A percentile compares a stretch with the other conserved stretches of the same genome.
phyloP scores from a whole-genome alignment of 1,140 invertebrate species.

The Neodiprion lecontei region DNA sequence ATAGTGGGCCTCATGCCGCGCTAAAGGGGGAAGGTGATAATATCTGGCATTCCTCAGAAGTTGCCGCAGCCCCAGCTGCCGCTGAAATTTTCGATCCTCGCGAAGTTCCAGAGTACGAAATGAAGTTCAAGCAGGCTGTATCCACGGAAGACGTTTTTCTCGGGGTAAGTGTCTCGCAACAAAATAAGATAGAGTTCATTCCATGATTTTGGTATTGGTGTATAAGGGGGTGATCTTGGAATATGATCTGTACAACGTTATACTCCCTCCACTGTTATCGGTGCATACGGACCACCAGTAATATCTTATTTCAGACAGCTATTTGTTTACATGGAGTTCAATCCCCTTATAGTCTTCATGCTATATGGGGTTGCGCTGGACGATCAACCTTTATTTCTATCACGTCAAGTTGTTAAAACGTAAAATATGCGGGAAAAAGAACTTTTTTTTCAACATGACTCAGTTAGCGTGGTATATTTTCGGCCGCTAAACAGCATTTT shows the following conservation, averaged over 20 bases:
- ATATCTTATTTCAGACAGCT: too few relatives aligned
- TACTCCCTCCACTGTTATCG: too few relatives aligned
- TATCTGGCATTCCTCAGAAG: slow-evolving; percentile 68
- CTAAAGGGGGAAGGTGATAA: slow-evolving; percentile 45
- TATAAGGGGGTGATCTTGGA: neutral
- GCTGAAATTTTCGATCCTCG: slow-evolving; percentile 69
- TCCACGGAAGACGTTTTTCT: slow-evolving; percentile 86
- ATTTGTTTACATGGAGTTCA: too few relatives aligned
- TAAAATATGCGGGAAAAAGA: too few relatives aligned
- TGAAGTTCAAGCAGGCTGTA: slow-evolving; percentile 85
- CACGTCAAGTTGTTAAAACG: too few relatives aligned
- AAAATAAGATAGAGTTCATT: neutral
- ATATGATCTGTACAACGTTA: neutral
- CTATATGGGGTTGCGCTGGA: too few relatives aligned
- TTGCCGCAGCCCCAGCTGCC: slow-evolving; percentile 43
- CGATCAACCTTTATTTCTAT: too few relatives aligned
- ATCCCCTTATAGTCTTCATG: too few relatives aligned
- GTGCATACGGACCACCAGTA: too few relatives aligned
- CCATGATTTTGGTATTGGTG: too few relatives aligned
- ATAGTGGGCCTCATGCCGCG: slow-evolving; percentile 36
- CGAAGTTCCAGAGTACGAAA: slow-evolving; percentile 78
- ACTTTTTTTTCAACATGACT: too few relatives aligned
- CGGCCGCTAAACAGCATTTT: neutral
- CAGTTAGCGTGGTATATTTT: neutral
- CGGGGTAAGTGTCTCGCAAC: slow-evolving; percentile 63